phyloP scores from a whole-genome alignment of 1,140 invertebrate species.

The Bicyclus anynana region DNA sequence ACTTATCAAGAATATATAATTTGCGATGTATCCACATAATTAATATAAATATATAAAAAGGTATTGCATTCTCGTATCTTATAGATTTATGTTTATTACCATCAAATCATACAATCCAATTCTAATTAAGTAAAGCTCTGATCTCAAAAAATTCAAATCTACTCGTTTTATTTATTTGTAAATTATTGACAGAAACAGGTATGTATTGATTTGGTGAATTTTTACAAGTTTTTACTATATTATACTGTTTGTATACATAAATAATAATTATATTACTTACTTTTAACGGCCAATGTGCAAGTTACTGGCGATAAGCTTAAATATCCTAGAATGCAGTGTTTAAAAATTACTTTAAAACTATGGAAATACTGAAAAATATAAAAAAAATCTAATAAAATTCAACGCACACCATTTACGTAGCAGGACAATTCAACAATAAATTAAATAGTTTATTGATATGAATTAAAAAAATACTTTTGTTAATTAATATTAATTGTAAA shows the following conservation, averaged over 20 bases:
- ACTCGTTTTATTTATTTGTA: conserved; percentile 32
- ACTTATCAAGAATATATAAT: neutral
- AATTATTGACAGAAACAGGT: conserved; percentile 22
- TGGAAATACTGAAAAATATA: conserved; percentile 62
- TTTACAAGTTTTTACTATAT: conserved; percentile 42
- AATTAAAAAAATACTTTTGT: too few species aligned
- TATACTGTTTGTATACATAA: conserved; percentile 33
- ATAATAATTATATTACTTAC: conserved; percentile 29
- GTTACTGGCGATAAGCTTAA: conserved; percentile 57
- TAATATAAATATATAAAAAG: conserved; percentile 66
- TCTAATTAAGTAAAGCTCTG: conserved; percentile 46
- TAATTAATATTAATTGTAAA: too few species aligned
- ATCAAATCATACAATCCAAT: conserved; percentile 24
- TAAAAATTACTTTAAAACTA: conserved; percentile 33
- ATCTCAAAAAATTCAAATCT: conserved; percentile 53
- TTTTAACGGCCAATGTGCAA: conserved; percentile 63
- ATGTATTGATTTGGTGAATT: conserved; percentile 12
- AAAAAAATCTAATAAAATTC: too few species aligned
- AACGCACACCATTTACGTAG: neutral
- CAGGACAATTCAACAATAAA: neutral
- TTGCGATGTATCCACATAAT: conserved; percentile 25
- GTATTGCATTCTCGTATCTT: conserved; percentile 34
- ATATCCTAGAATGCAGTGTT: conserved; percentile 42
- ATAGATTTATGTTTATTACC: conserved; percentile 8
- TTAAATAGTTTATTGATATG: neutral